Conservation (phyloP, 2,113 vertebrate species). For the Jaculus jaculus region DNA sequence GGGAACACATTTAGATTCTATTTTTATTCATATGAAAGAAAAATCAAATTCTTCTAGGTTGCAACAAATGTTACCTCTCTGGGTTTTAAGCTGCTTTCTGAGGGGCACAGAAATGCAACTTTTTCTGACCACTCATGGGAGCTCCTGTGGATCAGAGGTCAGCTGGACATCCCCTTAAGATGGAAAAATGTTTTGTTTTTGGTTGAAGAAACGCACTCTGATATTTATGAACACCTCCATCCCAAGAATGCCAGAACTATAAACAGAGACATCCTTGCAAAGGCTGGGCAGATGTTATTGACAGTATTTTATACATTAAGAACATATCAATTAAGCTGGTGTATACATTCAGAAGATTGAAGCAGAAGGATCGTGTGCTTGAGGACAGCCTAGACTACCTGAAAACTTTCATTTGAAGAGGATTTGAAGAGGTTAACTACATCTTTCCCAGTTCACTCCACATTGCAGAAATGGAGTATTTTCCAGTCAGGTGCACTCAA, state of each 20-base stretch:
- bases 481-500: background rate
- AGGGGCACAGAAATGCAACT: background rate
- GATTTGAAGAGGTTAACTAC: slow-evolving; percentile 4
- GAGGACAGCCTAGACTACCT: background rate
- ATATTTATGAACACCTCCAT: background rate
- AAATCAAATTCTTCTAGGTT: slow-evolving; percentile 35
- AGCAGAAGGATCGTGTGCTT: background rate
- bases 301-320: slow-evolving; percentile 3
- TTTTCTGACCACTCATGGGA: background rate
- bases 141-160: background rate
- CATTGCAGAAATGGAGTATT: background rate
- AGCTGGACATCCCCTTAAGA: background rate
- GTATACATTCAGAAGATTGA: background rate
- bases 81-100: background rate
- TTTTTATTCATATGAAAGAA: slow-evolving; percentile 52
- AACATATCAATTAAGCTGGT: background rate
- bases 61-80: background rate
- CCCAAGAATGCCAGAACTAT: background rate
- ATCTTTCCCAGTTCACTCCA: background rate
- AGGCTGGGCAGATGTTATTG: background rate
- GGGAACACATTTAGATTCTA: slow-evolving; percentile 59
- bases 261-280: background rate
- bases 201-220: background rate
- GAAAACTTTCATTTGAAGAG: background rate
- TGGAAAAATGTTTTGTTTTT: background rate